A percentile compares a stretch with the other conserved stretches of the same genome.
Conservation (phyloP, 2,113 vertebrate genomes). For the Ptyas mucosa region DNA sequence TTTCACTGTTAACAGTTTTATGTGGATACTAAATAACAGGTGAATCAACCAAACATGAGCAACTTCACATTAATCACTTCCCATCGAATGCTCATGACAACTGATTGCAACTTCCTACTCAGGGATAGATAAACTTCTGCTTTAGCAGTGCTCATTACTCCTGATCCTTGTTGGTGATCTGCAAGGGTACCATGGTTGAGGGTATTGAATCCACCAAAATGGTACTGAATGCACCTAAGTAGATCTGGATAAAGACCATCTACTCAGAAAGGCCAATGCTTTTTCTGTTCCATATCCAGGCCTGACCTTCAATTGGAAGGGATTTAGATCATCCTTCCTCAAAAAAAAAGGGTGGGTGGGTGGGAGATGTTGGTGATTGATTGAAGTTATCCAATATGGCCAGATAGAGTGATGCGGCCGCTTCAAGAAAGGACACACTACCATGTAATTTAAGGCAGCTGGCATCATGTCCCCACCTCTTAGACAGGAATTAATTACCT, state of each 20-base stretch:
- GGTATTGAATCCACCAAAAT: background rate
- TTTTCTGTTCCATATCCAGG: no score
- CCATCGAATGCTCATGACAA: background rate
- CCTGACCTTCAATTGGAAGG: no score
- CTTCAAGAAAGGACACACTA: background rate
- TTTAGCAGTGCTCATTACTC: background rate
- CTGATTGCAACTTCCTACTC: background rate
- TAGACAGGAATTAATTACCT: background rate
- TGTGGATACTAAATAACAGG: background rate
- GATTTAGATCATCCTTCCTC: no score
- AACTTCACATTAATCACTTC: background rate
- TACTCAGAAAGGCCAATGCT: no score
- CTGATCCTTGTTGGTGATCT: background rate
- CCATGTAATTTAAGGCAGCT: background rate
- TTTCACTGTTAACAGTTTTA: background rate
- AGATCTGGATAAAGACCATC: no score
- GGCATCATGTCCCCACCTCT: background rate
- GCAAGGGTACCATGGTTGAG: background rate
- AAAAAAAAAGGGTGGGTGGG: no score
- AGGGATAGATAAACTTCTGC: background rate
- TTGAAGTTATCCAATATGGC: background rate
- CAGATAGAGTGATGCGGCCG: background rate
- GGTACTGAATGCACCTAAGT: background rate
- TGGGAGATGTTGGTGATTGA: background rate
- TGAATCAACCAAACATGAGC: background rate